These are phyloP conservation scores for Hippocampus barbouri DNA, from an alignment of 2,113 vertebrate genomes.

Conservation along the genomic window DNA sequence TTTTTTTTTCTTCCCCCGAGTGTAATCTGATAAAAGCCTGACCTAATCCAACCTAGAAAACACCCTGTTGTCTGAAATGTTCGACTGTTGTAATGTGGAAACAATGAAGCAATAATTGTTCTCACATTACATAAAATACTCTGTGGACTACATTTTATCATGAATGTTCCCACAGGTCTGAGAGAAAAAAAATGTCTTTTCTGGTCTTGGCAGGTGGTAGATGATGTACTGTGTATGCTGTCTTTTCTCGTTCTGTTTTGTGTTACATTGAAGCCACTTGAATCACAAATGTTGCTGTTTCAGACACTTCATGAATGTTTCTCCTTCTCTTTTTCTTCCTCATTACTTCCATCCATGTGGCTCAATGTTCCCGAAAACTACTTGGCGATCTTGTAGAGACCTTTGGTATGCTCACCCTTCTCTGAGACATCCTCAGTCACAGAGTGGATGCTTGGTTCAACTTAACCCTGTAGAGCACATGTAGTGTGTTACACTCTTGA, in stretches of 20 bases:
- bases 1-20: too few relatives aligned
- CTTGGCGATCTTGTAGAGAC: constrained; percentile 83
- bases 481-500: not conserved
- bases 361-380: constrained; percentile 83
- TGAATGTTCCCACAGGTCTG: not conserved
- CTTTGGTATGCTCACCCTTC: constrained; percentile 83
- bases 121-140: not conserved
- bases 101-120: constrained; percentile 3
- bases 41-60: not conserved
- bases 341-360: constrained; percentile 81
- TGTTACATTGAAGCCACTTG: constrained; percentile 48
- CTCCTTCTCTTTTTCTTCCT: constrained; percentile 74
- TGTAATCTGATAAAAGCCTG: not conserved
- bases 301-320: constrained; percentile 63
- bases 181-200: constrained; percentile 5
- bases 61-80: not conserved
- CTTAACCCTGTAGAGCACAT: not conserved
- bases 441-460: constrained; percentile 38
- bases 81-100: constrained; percentile 3
- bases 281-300: constrained; percentile 56
- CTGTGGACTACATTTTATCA: not conserved
- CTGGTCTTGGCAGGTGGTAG: not conserved
- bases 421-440: constrained; percentile 75
- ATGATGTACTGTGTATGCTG: not conserved
- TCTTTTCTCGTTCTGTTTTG: constrained; percentile 41